Evolutionary conservation across 2,888 invertebrate species (phyloP).

Genomic region (Phymatocera aterrima): DNA sequence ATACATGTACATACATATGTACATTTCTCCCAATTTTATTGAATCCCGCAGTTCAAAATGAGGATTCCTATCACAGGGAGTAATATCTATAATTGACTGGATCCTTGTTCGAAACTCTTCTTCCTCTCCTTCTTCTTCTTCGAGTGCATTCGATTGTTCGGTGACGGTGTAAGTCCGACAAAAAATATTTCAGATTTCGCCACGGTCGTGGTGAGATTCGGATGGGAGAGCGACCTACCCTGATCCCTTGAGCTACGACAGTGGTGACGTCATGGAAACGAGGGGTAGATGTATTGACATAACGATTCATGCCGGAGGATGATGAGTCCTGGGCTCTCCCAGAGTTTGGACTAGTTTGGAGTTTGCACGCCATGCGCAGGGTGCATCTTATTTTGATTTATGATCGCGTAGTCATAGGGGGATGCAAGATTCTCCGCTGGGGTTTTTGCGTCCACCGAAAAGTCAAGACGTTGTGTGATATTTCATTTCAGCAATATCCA

Average conservation of each 20-base stretch:
- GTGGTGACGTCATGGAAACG: constrained; percentile 23
- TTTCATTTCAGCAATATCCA: background rate
- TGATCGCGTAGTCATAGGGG: background rate
- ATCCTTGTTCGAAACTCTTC: background rate
- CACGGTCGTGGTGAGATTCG: background rate
- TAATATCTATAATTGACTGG: background rate
- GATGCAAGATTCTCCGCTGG: background rate
- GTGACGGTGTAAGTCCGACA: background rate
- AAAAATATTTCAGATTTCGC: constrained; percentile 11
- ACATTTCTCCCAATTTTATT: too few species aligned
- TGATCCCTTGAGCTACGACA: too few species aligned
- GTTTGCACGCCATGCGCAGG: background rate
- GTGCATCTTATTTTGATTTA: constrained; percentile 7
- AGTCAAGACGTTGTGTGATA: background rate
- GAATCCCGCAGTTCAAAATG: too few species aligned
- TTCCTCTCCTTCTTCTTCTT: background rate
- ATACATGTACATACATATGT: too few species aligned
- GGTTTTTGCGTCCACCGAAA: background rate
- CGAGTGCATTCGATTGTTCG: too few species aligned
- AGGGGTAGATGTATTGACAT: background rate
- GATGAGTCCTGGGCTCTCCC: background rate
- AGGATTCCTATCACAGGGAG: too few species aligned
- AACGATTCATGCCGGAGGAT: constrained; percentile 21
- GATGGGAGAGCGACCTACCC: too few species aligned
- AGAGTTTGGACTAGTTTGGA: constrained; percentile 19